These are phyloP conservation scores for Amphiprion clarkii DNA, from an alignment of 2,797 vertebrate species.

Conservation along the genomic window DNA sequence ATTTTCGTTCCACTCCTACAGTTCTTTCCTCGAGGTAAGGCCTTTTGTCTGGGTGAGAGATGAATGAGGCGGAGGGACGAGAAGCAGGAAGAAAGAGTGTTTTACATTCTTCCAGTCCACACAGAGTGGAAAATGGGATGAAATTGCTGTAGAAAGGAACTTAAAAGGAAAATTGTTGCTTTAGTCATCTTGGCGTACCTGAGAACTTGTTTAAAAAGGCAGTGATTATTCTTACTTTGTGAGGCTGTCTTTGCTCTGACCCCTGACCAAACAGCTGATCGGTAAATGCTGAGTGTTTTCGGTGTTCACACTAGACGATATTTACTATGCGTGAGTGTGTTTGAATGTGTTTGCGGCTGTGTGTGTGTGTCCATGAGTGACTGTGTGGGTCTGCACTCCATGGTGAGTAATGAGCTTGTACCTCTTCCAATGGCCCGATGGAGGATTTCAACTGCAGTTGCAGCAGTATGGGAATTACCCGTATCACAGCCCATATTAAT, in stretches of 20 bases:
- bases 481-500: slow-evolving; percentile 68
- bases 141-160: slow-evolving; percentile 4
- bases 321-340: slow-evolving; percentile 16
- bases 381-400: slow-evolving; percentile 28
- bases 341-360: slow-evolving; percentile 17
- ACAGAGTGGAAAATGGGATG: slow-evolving; percentile 16
- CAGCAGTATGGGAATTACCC: slow-evolving; percentile 70
- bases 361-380: slow-evolving; percentile 2
- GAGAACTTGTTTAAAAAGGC: slow-evolving; percentile 16
- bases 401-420: slow-evolving; percentile 71
- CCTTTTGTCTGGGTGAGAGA: slow-evolving; percentile 21
- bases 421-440: slow-evolving; percentile 52
- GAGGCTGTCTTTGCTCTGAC: slow-evolving; percentile 26
- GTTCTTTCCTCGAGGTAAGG: slow-evolving; percentile 25
- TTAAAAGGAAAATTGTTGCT: slow-evolving; percentile 29
- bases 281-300: slow-evolving; percentile 41
- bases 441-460: slow-evolving; percentile 70
- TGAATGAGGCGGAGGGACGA: background rate
- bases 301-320: slow-evolving; percentile 1
- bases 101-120: slow-evolving; percentile 17
- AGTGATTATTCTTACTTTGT: slow-evolving; percentile 39
- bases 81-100: slow-evolving; percentile 1
- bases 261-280: slow-evolving; percentile 52
- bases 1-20: slow-evolving; percentile 10
- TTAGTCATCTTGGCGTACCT: slow-evolving; percentile 26